Percentiles rank a stretch among this genome's conserved stretches.
phyloP scores from a whole-genome alignment of 2,888 invertebrate genomes.

The Alviniconcha strummeri region DNA sequence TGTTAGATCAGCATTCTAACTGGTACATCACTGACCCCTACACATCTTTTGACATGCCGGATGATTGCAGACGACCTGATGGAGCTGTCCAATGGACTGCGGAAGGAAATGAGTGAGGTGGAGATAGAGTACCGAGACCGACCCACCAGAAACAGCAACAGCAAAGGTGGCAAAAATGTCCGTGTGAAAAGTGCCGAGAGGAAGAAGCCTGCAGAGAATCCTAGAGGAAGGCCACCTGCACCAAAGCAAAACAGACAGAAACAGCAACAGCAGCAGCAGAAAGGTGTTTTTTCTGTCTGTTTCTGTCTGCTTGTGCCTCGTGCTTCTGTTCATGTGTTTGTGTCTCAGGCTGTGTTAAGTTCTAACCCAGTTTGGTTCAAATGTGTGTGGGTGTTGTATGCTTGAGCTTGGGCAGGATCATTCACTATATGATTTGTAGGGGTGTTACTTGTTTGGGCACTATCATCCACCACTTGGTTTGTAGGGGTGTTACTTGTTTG shows the following conservation, averaged over 20 bases:
- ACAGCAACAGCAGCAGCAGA: neutral
- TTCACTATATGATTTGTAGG: no score
- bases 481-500: no score
- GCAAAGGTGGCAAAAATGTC: slow-evolving; percentile 52
- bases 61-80: slow-evolving; percentile 25
- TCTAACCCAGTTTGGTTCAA: no score
- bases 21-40: no score
- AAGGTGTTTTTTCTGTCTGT: neutral
- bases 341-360: neutral
- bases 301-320: neutral
- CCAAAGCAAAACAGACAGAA: slow-evolving; percentile 7
- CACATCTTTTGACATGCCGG: no score
- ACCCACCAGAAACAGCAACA: slow-evolving; percentile 31
- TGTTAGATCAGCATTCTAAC: no score
- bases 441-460: no score
- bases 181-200: slow-evolving; percentile 59
- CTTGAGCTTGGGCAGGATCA: no score
- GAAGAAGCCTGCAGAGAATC: slow-evolving; percentile 37
- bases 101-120: slow-evolving; percentile 50
- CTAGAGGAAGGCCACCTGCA: slow-evolving; percentile 27
- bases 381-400: no score
- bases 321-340: neutral
- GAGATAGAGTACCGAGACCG: slow-evolving; percentile 55
- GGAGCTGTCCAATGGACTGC: slow-evolving; percentile 28
- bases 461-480: no score